Evolutionary conservation across 2,888 invertebrate species (phyloP).

Genomic region (Protula sp.): DNA sequence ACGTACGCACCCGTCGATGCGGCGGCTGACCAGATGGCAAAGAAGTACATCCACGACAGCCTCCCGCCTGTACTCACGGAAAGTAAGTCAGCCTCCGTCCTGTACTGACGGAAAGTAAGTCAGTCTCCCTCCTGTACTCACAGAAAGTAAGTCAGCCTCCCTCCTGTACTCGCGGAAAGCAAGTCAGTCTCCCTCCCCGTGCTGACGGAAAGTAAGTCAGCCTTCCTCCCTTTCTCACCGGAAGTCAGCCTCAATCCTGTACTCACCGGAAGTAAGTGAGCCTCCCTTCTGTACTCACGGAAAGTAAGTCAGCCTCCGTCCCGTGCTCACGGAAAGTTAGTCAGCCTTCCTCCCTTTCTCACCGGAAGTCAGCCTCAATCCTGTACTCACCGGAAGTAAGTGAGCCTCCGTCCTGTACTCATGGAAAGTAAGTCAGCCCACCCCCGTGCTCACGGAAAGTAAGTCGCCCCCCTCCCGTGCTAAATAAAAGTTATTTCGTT

Average conservation of each 20-base stretch:
- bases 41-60: conserved; percentile 76
- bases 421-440: conserved; percentile 66
- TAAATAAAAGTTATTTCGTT: too few relatives aligned
- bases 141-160: conserved; percentile 82
- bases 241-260: conserved; percentile 79
- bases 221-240: conserved; percentile 70
- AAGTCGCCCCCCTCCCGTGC: conserved; percentile 76
- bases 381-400: too few relatives aligned
- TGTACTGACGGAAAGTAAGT: conserved; percentile 61
- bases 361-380: too few relatives aligned
- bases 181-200: conserved; percentile 84
- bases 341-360: conserved; percentile 76
- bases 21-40: conserved; percentile 81
- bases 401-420: conserved; percentile 76
- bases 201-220: conserved; percentile 65
- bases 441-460: conserved; percentile 65
- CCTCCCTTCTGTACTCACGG: conserved; percentile 70
- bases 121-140: conserved; percentile 74
- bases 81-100: conserved; percentile 78
- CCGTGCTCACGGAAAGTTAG: conserved; percentile 59
- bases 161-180: conserved; percentile 65
- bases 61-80: conserved; percentile 71
- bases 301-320: conserved; percentile 74
- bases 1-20: conserved; percentile 66
- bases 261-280: conserved; percentile 69